Evolutionary conservation across 2,113 vertebrate genomes (phyloP).

Genomic region (Malurus alboscapulatus): DNA sequence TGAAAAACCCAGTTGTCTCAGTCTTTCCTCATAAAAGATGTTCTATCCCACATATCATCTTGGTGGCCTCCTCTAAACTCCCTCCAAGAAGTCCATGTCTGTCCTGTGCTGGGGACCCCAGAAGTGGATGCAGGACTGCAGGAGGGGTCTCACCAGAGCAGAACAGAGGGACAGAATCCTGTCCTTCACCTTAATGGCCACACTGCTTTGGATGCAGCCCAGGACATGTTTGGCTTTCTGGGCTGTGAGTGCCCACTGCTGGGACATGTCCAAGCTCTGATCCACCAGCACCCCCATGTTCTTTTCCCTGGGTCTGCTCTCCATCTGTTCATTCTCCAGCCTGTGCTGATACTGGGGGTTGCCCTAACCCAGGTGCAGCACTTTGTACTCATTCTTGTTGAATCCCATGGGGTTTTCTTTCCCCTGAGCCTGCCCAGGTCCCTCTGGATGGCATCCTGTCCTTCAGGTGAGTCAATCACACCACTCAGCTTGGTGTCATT

Average conservation of each 20-base stretch:
- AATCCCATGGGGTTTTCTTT: fast-evolving
- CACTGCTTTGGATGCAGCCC: background rate
- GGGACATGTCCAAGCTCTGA: background rate
- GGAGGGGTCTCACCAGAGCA: background rate
- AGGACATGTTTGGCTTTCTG: background rate
- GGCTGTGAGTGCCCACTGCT: background rate
- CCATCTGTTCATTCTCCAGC: fast-evolving
- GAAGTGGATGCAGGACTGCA: background rate
- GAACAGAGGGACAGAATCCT: background rate
- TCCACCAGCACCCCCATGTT: background rate
- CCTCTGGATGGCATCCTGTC: background rate
- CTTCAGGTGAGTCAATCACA: background rate
- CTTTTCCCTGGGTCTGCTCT: background rate
- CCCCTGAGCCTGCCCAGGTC: background rate
- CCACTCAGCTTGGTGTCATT: background rate
- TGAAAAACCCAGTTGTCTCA: background rate
- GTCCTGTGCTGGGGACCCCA: no score
- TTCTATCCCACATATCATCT: background rate
- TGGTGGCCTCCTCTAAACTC: background rate
- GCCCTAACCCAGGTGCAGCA: background rate
- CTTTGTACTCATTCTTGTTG: background rate
- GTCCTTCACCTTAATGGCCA: background rate
- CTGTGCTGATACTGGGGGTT: fast-evolving
- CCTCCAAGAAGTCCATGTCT: fast-evolving
- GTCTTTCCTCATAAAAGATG: background rate